Evolutionary conservation across 1,140 invertebrate genomes (phyloP), one percentile per base, ranked within the genome.

Genomic region (Lutraria rhynchaena): DNA sequence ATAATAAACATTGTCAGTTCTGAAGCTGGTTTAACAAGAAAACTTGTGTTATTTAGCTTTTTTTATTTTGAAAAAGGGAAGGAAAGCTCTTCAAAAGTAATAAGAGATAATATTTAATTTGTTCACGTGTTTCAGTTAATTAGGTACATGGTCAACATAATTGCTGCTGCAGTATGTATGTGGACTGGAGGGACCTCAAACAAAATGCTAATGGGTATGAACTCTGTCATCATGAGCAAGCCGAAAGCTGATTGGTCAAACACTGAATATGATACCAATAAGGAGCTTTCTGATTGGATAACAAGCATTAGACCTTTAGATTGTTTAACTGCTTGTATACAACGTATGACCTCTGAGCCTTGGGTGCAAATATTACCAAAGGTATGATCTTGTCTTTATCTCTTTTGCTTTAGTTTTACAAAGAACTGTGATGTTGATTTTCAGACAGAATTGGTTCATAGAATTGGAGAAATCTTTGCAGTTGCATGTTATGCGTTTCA

Each of bases 281-380:
- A 44, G 13, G 22, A 13, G 29, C 27, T 29, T 37, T 17, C 22
- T 46, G 57, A 60, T 61, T 61, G 55, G 55, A 24, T 46, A 3
- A 15, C 1, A 37, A 22, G 31, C 31, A 11, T 57, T 4, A 57
- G 15, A 33, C 60, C 75, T 33, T 35, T 77, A 13, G 61, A 77
- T 5, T 53, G 44, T 41, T 44, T 77, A 15, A 29, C 44, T 37
- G 7, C 5, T 15, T 77, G 46, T 35, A 67, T 77, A 53, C 7
- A 37, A 29, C 31, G 55, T 33, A 22, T 77, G 7, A 37, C 27
- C 1, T 13, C 5, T 9, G 76, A 80, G 24, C 76, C 76, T 3
- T 80, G 76, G 76, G 27, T 53, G 27, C 63, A 80, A 51, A 70
- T 70, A 9, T 46, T 80, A 27, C 65, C 41, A 41, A 80, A 80